Conservation (phyloP, 2,888 invertebrate genomes). For the Idaea aversata region DNA sequence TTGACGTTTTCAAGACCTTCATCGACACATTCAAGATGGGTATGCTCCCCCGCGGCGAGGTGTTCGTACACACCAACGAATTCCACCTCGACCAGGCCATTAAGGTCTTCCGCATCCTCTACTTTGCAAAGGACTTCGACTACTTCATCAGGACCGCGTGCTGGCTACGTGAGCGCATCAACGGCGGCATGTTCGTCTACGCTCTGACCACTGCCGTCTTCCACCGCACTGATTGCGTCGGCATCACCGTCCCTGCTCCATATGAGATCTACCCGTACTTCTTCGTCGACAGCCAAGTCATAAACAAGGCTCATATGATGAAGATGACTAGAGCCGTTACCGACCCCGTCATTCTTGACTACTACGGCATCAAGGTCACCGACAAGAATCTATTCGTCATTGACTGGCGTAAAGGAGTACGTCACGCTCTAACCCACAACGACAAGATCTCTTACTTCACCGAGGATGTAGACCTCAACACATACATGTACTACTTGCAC, state of each 20-base stretch:
- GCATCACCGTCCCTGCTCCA: conserved; percentile 84
- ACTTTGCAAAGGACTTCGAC: conserved; percentile 85
- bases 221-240: conserved; percentile 84
- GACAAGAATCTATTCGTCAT: conserved; percentile 82
- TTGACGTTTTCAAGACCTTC: conserved; percentile 81
- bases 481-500: conserved; percentile 85
- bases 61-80: conserved; percentile 82
- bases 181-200: conserved; percentile 87
- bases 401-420: conserved; percentile 84
- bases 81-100: conserved; percentile 82
- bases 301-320: conserved; percentile 83
- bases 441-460: conserved; percentile 85
- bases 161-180: conserved; percentile 85
- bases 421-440: conserved; percentile 79
- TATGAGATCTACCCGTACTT: conserved; percentile 89
- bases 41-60: conserved; percentile 79
- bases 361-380: conserved; percentile 73
- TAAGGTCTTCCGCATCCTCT: conserved; percentile 82
- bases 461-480: conserved; percentile 88
- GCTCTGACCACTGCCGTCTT: conserved; percentile 84
- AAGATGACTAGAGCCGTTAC: conserved; percentile 81
- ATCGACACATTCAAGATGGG: conserved; percentile 77
- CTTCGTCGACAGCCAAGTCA: conserved; percentile 86
- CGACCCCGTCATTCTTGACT: conserved; percentile 74
- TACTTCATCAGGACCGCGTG: conserved; percentile 84